phyloP scores from a whole-genome alignment of 2,888 invertebrate species.

The Ectemnius lituratus region DNA sequence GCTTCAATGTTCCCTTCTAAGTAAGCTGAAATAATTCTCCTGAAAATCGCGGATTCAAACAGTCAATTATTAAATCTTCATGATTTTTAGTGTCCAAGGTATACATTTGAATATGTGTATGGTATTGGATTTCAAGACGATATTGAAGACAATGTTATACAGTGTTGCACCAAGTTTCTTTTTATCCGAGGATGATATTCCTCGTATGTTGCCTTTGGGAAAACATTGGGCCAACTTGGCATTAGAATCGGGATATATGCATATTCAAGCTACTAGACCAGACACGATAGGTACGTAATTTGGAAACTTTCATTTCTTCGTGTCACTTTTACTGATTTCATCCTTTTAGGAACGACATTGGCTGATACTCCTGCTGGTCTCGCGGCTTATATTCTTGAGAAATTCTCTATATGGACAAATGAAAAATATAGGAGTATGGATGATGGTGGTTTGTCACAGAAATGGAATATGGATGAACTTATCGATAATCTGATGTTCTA shows the following conservation, averaged over 20 bases:
- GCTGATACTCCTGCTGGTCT: constrained; percentile 90
- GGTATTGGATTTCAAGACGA: constrained; percentile 64
- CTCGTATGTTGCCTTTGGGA: constrained; percentile 79
- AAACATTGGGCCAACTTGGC: constrained; percentile 67
- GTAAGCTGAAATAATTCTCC: constrained; percentile 50
- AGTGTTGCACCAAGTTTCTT: constrained; percentile 80
- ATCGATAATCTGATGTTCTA: constrained; percentile 91
- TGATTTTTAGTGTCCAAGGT: constrained; percentile 78
- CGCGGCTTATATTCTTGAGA: constrained; percentile 94
- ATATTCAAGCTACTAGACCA: constrained; percentile 92
- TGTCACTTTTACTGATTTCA: constrained; percentile 62
- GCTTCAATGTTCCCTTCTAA: constrained; percentile 79
- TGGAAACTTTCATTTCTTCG: background rate
- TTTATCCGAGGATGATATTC: constrained; percentile 79
- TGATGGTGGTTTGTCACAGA: constrained; percentile 84
- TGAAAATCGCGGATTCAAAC: background rate
- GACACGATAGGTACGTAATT: constrained; percentile 86
- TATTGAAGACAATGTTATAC: constrained; percentile 78
- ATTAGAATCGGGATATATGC: constrained; percentile 82
- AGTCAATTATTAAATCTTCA: background rate
- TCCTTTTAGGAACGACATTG: constrained; percentile 80
- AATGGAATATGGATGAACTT: constrained; percentile 85
- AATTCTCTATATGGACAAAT: constrained; percentile 89
- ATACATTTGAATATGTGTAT: constrained; percentile 84
- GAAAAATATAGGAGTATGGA: constrained; percentile 76